These are phyloP conservation scores for Coreoperca whiteheadi DNA, from an alignment of 2,113 vertebrate genomes.

Conservation along the genomic window DNA sequence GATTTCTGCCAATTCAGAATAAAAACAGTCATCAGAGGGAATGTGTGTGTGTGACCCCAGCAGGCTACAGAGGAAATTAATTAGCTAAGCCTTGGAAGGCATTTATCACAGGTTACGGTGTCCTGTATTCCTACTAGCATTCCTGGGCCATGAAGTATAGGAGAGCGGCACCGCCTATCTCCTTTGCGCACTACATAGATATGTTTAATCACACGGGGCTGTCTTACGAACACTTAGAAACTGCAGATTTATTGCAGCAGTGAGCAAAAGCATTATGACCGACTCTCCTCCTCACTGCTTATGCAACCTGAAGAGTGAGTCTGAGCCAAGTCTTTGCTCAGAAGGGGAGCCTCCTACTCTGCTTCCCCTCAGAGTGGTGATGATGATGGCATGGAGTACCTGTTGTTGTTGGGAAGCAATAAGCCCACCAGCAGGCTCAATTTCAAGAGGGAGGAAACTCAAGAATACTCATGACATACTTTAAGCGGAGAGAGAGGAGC, in stretches of 20 bases:
- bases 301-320: conserved; percentile 55
- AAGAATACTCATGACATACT: conserved; percentile 27
- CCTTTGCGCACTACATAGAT: conserved; percentile 45
- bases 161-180: conserved; percentile 45
- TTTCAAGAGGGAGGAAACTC: conserved; percentile 19
- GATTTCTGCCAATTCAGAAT: conserved; percentile 19
- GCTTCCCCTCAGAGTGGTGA: conserved; percentile 2
- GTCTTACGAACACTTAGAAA: conserved; percentile 48
- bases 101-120: conserved; percentile 63
- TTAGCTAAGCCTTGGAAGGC: conserved; percentile 47
- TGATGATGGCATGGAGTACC: not conserved
- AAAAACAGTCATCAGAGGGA: not conserved
- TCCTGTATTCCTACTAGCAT: conserved; percentile 69
- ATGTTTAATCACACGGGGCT: conserved; percentile 56
- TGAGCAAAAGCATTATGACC: conserved; percentile 17
- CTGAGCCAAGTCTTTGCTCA: conserved; percentile 60
- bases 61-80: conserved; percentile 47
- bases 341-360: conserved; percentile 68
- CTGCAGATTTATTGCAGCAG: conserved; percentile 49
- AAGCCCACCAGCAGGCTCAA: conserved; percentile 25
- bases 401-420: conserved; percentile 43
- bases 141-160: conserved; percentile 53
- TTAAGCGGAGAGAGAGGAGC: conserved; percentile 23
- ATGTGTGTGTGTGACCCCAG: conserved; percentile 20
- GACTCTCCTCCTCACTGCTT: conserved; percentile 66